Base-by-base conservation (phyloP, 2,888 invertebrate species). In the Cantharis lateralis region DNA sequence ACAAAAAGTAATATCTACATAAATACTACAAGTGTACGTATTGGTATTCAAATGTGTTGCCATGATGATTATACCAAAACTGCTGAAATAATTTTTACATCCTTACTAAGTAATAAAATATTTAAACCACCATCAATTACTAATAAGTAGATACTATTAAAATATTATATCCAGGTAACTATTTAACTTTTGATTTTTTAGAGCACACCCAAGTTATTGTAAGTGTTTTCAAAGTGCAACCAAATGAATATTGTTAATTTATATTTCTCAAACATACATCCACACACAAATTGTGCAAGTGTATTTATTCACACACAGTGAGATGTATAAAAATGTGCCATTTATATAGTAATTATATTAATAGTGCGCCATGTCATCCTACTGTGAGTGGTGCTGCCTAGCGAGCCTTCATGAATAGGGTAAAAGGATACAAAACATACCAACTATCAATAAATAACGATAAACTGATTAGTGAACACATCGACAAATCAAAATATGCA, bases 11-110 rank as follows among this genome's bases (percentile, higher is more conserved):
- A 62, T 71, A 24, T 71, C 71, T 71, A 71, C 71, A 26, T 70
- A 66, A 64, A 70, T 64, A 76, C 73, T 76, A 69, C 70, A 70
- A 69, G 69, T 72, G 70, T 76, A 83, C 90, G 91, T 91, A 92
- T 92, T 92, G 92, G 92, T 92, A 92, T 92, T 92, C 92, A 92
- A 92, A 92, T 92, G 92, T 91, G 90, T 89, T 61, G 78, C 64
- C 24, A 76, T 75, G 72, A 71, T 75, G 78, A 13, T 20, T 66
- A 20, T 24, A 66, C 24, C 64, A 24, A 66, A 66, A 66, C 64
- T 66, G 11, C 64, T 66, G 18, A 20, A 16, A 66, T 66, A 66
- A 18, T 66, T 9, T 66, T 16, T 18, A 66, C 24, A 66, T 66
- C 16, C 18, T 18, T 70, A 70, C 70, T 75, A 74, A 71, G 48